A percentile compares a stretch with the other conserved stretches of the same genome.
Conservation (phyloP, 2,888 invertebrate genomes). For the Drosophila helvetica region DNA sequence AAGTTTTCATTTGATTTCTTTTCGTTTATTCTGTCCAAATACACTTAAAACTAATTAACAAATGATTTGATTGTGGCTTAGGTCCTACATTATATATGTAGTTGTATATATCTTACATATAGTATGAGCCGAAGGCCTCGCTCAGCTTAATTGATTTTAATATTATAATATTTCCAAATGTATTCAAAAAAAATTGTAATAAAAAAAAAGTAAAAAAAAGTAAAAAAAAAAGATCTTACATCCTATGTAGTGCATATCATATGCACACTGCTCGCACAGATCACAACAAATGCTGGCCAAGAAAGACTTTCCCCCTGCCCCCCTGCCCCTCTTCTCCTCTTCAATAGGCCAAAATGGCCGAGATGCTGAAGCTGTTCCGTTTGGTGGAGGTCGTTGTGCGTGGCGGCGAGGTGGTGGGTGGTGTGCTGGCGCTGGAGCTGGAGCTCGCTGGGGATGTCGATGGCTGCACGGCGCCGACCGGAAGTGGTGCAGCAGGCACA, state of each 20-base stretch:
- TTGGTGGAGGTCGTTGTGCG: slow-evolving; percentile 62
- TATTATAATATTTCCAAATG: no score
- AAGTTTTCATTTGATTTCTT: neutral
- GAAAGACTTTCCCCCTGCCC: neutral
- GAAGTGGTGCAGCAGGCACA: slow-evolving; percentile 19
- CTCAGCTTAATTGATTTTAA: no score
- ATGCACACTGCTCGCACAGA: slow-evolving; percentile 64
- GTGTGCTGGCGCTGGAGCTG: neutral
- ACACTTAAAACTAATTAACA: slow-evolving; percentile 61
- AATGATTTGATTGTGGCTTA: slow-evolving; percentile 43
- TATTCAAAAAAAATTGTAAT: no score
- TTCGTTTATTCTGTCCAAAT: slow-evolving; percentile 29
- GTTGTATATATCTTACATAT: no score
- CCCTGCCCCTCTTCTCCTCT: neutral
- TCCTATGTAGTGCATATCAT: no score
- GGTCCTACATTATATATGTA: slow-evolving; percentile 16
- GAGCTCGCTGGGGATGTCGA: slow-evolving; percentile 4
- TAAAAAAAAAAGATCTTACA: no score
- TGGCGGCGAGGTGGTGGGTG: slow-evolving; percentile 37
- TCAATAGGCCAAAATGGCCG: slow-evolving; percentile 83
- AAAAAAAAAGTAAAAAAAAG: no score
- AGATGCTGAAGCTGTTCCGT: slow-evolving; percentile 83
- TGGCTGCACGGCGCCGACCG: slow-evolving; percentile 8
- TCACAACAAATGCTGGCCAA: slow-evolving; percentile 53
- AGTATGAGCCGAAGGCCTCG: no score